Percentiles rank a stretch among this genome's conserved stretches.
phyloP scores from a whole-genome alignment of 2,888 invertebrate genomes.

The Eupithecia tripunctaria region DNA sequence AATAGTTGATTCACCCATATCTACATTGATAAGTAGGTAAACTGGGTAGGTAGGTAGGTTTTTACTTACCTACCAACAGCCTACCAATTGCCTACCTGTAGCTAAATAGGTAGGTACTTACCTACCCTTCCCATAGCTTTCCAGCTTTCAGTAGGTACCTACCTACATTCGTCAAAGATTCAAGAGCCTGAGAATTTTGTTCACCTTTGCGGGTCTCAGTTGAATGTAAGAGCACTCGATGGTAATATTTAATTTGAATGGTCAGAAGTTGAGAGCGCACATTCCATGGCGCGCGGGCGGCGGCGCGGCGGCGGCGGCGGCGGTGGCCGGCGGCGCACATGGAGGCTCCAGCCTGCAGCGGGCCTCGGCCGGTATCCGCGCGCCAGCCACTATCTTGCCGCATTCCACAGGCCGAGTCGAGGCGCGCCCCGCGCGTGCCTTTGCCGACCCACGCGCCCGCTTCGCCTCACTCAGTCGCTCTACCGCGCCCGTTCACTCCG shows the following conservation, averaged over 20 bases:
- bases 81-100: no score
- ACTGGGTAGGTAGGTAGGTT: no score
- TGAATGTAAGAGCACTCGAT: slow-evolving; percentile 51
- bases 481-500: slow-evolving; percentile 69
- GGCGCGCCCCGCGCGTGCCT: slow-evolving; percentile 85
- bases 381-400: slow-evolving; percentile 79
- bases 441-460: slow-evolving; percentile 90
- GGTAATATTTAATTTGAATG: slow-evolving; percentile 66
- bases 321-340: slow-evolving; percentile 32
- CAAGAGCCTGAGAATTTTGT: not conserved
- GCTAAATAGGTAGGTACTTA: not conserved
- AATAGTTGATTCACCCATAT: no score
- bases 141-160: not conserved
- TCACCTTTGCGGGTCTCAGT: not conserved
- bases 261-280: slow-evolving; percentile 66
- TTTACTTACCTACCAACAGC: no score
- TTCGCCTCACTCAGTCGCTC: slow-evolving; percentile 69
- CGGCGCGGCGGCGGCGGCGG: slow-evolving; percentile 30
- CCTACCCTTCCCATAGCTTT: not conserved
- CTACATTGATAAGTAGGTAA: no score
- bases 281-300: slow-evolving; percentile 54
- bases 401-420: slow-evolving; percentile 80
- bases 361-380: slow-evolving; percentile 67
- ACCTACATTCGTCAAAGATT: not conserved
- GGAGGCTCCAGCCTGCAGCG: slow-evolving; percentile 62